Evolutionary conservation across 2,113 vertebrate species (phyloP).

Genomic region (Rhabdornis inornatus): DNA sequence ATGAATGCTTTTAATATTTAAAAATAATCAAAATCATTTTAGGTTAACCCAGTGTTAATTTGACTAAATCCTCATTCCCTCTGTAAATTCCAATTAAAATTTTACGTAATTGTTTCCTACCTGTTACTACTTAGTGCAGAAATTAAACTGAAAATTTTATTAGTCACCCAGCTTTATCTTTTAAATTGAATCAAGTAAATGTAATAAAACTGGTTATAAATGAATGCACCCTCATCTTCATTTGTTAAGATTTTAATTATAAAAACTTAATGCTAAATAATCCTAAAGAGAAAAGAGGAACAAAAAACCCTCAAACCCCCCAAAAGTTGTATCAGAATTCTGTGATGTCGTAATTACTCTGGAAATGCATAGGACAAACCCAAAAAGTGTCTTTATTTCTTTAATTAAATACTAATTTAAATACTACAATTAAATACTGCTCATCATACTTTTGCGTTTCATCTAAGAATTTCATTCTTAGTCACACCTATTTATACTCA

Average conservation of each 20-base stretch:
- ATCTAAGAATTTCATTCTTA: not conserved
- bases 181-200: constrained; percentile 18
- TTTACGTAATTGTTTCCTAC: constrained; percentile 32
- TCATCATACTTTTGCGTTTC: not conserved
- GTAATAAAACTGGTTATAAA: constrained; percentile 16
- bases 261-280: not conserved
- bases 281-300: not conserved
- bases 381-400: not conserved
- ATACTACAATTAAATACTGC: not conserved
- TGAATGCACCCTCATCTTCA: not conserved
- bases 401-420: no score
- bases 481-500: not conserved
- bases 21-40: constrained; percentile 7
- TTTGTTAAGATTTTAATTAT: not conserved
- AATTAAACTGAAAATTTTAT: constrained; percentile 43
- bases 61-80: not conserved
- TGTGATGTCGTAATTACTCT: not conserved
- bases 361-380: not conserved
- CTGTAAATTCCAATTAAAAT: constrained; percentile 44
- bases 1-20: not conserved
- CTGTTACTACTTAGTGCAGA: constrained; percentile 9
- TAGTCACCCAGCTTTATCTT: constrained; percentile 19
- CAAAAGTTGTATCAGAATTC: not conserved
- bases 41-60: constrained; percentile 16
- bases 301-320: not conserved